Evolutionary conservation across 2,888 invertebrate genomes (phyloP).

Genomic region (Pyrrhia umbra): DNA sequence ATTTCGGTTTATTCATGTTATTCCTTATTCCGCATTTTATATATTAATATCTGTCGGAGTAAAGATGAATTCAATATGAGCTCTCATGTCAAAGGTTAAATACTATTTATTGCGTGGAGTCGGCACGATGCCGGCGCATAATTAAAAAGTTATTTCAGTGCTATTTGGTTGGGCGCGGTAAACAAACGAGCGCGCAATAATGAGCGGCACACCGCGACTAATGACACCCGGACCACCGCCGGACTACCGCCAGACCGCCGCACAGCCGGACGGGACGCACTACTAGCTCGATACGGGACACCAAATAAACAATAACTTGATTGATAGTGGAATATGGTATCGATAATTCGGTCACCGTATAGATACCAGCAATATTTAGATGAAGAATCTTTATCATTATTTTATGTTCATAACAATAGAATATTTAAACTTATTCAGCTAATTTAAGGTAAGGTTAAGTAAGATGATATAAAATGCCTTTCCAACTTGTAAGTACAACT

Average conservation of each 20-base stretch:
- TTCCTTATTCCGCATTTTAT: conserved; percentile 20
- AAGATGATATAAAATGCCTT: no score
- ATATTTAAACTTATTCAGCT: no score
- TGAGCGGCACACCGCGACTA: not conserved
- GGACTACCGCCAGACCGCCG: not conserved
- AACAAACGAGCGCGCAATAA: not conserved
- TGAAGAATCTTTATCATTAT: no score
- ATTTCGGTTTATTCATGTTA: conserved; percentile 21
- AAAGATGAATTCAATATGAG: conserved; percentile 21
- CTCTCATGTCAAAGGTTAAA: conserved; percentile 31
- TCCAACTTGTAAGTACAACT: no score
- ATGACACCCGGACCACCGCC: not conserved
- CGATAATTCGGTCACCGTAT: no score
- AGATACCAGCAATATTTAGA: no score
- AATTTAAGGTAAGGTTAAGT: no score
- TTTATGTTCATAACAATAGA: no score
- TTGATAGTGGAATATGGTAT: not conserved
- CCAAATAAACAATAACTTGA: not conserved
- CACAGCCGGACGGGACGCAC: not conserved
- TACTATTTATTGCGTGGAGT: conserved; percentile 23
- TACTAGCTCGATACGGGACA: not conserved
- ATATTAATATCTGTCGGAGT: not conserved
- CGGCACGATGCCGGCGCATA: not conserved
- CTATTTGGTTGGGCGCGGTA: not conserved
- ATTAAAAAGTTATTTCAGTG: conserved; percentile 24